Conservation (phyloP, 2,888 invertebrate species). For the Amblyjoppa fuscipennis region DNA sequence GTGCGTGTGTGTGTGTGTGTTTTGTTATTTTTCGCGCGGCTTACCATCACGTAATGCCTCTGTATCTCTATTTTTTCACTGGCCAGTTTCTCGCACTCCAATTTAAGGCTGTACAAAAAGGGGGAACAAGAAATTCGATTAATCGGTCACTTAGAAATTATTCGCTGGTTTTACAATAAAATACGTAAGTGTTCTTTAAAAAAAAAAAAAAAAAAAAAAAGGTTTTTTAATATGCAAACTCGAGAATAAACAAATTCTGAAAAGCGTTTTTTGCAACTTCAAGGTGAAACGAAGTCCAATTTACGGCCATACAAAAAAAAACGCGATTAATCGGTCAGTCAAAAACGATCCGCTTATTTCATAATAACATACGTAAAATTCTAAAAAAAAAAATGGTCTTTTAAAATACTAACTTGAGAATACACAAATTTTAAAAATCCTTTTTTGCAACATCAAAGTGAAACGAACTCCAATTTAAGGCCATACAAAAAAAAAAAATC, state of each 20-base stretch:
- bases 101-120: slow-evolving; percentile 88
- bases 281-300: slow-evolving; percentile 89
- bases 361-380: background rate
- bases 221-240: background rate
- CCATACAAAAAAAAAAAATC: slow-evolving; percentile 82
- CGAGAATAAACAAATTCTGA: too few relatives aligned
- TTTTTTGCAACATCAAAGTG: too few relatives aligned
- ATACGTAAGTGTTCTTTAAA: background rate
- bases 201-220: background rate
- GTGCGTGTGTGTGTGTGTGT: slow-evolving; percentile 56
- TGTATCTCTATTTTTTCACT: slow-evolving; percentile 96
- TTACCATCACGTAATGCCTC: slow-evolving; percentile 95
- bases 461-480: slow-evolving; percentile 93
- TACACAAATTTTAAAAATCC: too few relatives aligned
- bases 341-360: background rate
- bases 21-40: slow-evolving; percentile 70
- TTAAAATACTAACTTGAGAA: too few relatives aligned
- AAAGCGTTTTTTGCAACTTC: too few relatives aligned
- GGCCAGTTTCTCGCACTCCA: slow-evolving; percentile 95
- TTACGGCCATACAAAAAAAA: slow-evolving; percentile 88
- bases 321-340: slow-evolving; percentile 41
- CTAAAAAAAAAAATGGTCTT: background rate
- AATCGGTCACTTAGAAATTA: slow-evolving; percentile 28
- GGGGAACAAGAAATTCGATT: slow-evolving; percentile 62
- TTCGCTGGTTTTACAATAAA: background rate